A percentile compares a stretch with the other conserved stretches of the same genome.
Conservation (phyloP, 1,140 invertebrate genomes). For the Drosophila leontia region DNA sequence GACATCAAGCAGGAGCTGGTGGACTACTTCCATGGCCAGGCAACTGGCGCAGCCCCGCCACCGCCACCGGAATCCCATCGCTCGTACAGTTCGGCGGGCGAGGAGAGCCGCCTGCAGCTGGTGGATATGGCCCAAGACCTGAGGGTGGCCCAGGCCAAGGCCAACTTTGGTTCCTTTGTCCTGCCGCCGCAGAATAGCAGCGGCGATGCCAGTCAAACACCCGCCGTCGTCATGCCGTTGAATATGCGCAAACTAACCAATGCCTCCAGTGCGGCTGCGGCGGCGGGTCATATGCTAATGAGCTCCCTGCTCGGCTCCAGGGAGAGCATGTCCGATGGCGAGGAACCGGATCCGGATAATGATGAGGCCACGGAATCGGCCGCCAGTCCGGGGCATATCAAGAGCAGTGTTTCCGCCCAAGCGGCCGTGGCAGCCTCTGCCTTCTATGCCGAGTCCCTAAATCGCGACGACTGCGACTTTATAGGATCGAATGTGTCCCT, state of each 20-base stretch:
- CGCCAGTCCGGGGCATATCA: conserved; percentile 68
- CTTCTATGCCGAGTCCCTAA: conserved; percentile 73
- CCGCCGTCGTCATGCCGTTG: conserved; percentile 56
- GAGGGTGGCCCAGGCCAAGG: conserved; percentile 78
- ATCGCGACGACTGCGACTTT: conserved; percentile 78
- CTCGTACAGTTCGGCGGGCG: conserved; percentile 79
- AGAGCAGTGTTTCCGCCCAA: conserved; percentile 75
- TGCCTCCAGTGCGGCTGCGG: conserved; percentile 37
- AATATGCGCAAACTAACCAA: conserved; percentile 75
- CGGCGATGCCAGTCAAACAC: conserved; percentile 24
- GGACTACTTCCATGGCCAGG: conserved; percentile 72
- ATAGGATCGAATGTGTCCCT: conserved; percentile 84
- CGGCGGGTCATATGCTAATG: conserved; percentile 74
- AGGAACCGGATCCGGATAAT: conserved; percentile 60
- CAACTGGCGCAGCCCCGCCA: conserved; percentile 42
- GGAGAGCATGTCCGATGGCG: conserved; percentile 76
- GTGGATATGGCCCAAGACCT: conserved; percentile 82
- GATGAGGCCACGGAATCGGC: conserved; percentile 74
- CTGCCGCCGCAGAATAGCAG: conserved; percentile 64
- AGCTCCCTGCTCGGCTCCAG: conserved; percentile 67
- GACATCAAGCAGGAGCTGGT: conserved; percentile 81
- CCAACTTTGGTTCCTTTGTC: conserved; percentile 67
- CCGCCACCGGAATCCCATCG: conserved; percentile 77
- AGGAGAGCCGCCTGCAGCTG: conserved; percentile 69
- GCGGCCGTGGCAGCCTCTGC: conserved; percentile 63